Percentiles rank a stretch among this genome's conserved stretches.
Evolutionary conservation across 2,113 vertebrate genomes (phyloP).

Genomic region (Hassar affinis): DNA sequence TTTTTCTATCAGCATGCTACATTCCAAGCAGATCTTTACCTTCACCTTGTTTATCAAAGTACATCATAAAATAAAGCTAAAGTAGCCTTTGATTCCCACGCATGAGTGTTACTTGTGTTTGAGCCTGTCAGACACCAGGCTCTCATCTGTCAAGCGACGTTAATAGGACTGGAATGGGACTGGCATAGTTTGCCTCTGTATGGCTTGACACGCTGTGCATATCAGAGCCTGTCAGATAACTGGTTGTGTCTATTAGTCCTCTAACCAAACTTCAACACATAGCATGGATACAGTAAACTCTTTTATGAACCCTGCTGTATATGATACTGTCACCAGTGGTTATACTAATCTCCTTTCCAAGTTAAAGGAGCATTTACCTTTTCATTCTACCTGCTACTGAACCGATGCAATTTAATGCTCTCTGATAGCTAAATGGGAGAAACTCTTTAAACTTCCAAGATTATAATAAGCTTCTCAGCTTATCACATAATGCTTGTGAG

Average conservation of each 20-base stretch:
- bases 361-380: conserved; percentile 72
- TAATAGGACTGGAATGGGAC: conserved; percentile 45
- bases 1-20: conserved; percentile 1
- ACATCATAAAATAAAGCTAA: conserved; percentile 22
- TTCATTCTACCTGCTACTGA: conserved; percentile 68
- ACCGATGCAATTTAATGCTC: conserved; percentile 73
- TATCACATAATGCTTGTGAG: conserved; percentile 83
- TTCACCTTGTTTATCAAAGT: conserved; percentile 37
- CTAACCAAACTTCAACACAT: conserved; percentile 42
- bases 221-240: conserved; percentile 55
- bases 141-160: conserved; percentile 35
- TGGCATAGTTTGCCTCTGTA: conserved; percentile 43
- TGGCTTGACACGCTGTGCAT: conserved; percentile 42
- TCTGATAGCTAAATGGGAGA: conserved; percentile 77
- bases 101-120: conserved; percentile 23
- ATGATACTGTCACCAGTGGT: conserved; percentile 69
- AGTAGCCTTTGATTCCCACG: conserved; percentile 19
- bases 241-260: conserved; percentile 41
- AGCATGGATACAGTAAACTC: conserved; percentile 45
- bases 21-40: conserved; percentile 36
- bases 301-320: conserved; percentile 50
- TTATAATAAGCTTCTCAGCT: conserved; percentile 84
- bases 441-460: conserved; percentile 80
- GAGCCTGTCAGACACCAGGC: conserved; percentile 34
- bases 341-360: conserved; percentile 74